These are phyloP conservation scores for Argya squamiceps DNA, from an alignment of 2,797 vertebrate species.

Conservation along the genomic window DNA sequence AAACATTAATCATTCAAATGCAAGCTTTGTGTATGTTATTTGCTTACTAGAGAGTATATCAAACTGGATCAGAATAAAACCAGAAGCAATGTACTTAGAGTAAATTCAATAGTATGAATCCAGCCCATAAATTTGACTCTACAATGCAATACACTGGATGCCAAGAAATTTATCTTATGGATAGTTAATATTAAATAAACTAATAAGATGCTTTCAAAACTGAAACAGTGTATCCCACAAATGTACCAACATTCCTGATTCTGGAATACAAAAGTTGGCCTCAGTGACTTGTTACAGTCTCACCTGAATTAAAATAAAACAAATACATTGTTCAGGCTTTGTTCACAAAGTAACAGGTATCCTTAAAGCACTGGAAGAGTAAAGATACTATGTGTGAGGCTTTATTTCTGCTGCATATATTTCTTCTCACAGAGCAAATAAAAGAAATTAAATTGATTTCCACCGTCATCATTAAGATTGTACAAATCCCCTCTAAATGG, in stretches of 20 bases:
- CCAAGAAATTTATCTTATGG: neutral
- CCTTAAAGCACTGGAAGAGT: neutral
- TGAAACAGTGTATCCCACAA: neutral
- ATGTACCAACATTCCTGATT: neutral
- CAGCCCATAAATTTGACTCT: neutral
- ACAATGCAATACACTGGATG: neutral
- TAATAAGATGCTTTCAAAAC: neutral
- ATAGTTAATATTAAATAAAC: neutral
- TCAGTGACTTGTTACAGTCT: neutral
- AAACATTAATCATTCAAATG: constrained; percentile 39
- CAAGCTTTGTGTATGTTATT: neutral
- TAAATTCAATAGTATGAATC: neutral
- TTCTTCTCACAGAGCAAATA: neutral
- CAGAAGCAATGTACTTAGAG: neutral
- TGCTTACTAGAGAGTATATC: neutral
- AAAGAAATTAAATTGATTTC: neutral
- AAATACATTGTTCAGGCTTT: neutral
- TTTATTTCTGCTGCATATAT: neutral
- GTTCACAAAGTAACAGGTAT: neutral
- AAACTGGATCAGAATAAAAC: constrained; percentile 1
- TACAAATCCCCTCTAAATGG: neutral
- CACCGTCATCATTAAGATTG: neutral
- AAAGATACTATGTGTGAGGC: neutral
- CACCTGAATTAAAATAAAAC: neutral
- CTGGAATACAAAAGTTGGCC: neutral